Percentiles rank a stretch among this genome's conserved stretches.
These are phyloP conservation scores for Carterocephalus palaemon DNA, from an alignment of 2,888 invertebrate genomes.

Conservation along the genomic window DNA sequence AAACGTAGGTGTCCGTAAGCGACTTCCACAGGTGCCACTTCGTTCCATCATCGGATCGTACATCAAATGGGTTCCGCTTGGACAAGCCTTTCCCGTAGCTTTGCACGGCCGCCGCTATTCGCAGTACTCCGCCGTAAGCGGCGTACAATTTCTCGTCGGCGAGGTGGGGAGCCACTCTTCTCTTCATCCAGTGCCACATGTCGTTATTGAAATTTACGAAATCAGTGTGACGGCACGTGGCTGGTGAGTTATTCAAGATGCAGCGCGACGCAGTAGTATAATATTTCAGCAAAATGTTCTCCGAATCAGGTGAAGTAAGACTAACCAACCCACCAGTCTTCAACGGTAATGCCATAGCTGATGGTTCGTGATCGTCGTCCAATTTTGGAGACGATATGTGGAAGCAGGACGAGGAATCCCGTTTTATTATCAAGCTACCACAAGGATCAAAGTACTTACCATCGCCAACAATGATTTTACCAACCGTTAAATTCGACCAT, in stretches of 20 bases:
- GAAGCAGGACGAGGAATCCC: conserved; percentile 59
- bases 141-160: conserved; percentile 60
- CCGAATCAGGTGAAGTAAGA: conserved; percentile 50
- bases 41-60: conserved; percentile 33
- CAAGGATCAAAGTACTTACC: conserved; percentile 56
- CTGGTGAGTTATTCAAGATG: conserved; percentile 57
- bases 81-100: conserved; percentile 60
- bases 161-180: conserved; percentile 62
- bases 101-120: conserved; percentile 68
- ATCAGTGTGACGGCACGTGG: conserved; percentile 58
- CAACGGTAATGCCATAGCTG: conserved; percentile 60
- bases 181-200: conserved; percentile 71
- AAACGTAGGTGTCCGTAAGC: conserved; percentile 45
- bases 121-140: conserved; percentile 62
- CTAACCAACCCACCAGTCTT: conserved; percentile 54
- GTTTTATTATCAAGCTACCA: conserved; percentile 47
- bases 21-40: conserved; percentile 58
- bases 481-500: conserved; percentile 61
- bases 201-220: conserved; percentile 66
- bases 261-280: conserved; percentile 63
- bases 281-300: conserved; percentile 60
- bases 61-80: conserved; percentile 55
- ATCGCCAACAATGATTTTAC: conserved; percentile 53
- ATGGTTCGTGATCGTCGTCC: conserved; percentile 50
- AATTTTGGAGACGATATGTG: conserved; percentile 57